These are phyloP conservation scores for Eupsittula cactorum DNA, from an alignment of 2,113 vertebrate species.

Conservation along the genomic window DNA sequence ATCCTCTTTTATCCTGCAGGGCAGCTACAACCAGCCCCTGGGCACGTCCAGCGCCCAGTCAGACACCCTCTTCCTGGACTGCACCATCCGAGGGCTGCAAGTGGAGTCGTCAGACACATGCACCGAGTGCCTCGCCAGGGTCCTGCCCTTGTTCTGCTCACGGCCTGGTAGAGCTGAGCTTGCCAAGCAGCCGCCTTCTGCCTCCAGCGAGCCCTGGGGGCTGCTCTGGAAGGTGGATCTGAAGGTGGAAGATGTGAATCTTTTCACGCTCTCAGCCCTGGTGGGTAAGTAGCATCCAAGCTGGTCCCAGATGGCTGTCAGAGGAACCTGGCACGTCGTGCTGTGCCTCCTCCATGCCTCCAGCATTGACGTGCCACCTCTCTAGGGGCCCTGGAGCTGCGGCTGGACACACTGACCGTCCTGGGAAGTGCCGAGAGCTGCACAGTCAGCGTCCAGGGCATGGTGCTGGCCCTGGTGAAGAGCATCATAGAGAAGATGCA, in stretches of 20 bases:
- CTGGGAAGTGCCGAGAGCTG: conserved; percentile 85
- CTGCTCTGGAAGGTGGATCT: conserved; percentile 89
- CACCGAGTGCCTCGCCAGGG: conserved; percentile 87
- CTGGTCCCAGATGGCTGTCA: background rate
- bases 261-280: conserved; percentile 88
- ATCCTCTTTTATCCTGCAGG: conserved; percentile 72
- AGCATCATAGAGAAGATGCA: conserved; percentile 88
- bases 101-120: conserved; percentile 92
- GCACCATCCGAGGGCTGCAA: conserved; percentile 88
- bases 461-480: conserved; percentile 87
- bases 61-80: conserved; percentile 84
- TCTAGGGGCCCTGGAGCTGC: conserved; percentile 87
- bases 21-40: conserved; percentile 86
- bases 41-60: conserved; percentile 73
- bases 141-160: conserved; percentile 79
- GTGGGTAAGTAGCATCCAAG: conserved; percentile 80
- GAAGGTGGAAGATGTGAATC: conserved; percentile 88
- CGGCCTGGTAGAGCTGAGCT: background rate
- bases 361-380: background rate
- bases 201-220: conserved; percentile 40
- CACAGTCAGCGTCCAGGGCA: conserved; percentile 80
- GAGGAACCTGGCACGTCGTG: background rate
- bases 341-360: background rate
- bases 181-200: background rate
- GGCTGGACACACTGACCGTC: conserved; percentile 83